These are phyloP conservation scores for Tachina lurida DNA, from an alignment of 2,888 invertebrate species.

Conservation along the genomic window DNA sequence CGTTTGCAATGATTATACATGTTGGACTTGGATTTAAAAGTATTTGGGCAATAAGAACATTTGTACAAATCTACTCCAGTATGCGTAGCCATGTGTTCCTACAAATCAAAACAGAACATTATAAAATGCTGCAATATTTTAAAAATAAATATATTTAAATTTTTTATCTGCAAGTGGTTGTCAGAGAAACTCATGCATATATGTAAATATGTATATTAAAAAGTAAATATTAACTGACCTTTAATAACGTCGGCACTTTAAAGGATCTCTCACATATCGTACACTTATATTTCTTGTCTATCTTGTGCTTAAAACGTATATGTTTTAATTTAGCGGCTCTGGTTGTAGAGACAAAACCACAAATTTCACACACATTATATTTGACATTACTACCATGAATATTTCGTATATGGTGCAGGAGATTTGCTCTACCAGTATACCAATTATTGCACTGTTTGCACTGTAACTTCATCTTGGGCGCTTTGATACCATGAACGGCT, in stretches of 20 bases:
- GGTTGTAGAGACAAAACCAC: conserved; percentile 66
- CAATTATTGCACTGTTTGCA: conserved; percentile 54
- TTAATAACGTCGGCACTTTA: conserved; percentile 60
- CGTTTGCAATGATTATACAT: conserved; percentile 80
- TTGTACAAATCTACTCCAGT: conserved; percentile 79
- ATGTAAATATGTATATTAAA: not conserved
- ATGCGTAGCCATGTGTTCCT: conserved; percentile 81
- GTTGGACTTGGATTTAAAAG: conserved; percentile 80
- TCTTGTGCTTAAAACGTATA: conserved; percentile 67
- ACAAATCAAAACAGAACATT: not conserved
- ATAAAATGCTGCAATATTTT: not conserved
- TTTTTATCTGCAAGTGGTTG: too few species aligned
- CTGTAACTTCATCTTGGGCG: conserved; percentile 28
- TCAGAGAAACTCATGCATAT: not conserved
- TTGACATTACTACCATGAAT: conserved; percentile 47
- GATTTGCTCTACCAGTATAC: conserved; percentile 34
- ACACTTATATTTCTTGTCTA: conserved; percentile 68
- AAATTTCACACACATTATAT: conserved; percentile 62
- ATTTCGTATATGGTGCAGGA: conserved; percentile 53
- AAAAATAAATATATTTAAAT: not conserved
- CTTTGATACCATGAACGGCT: conserved; percentile 54
- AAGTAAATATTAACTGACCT: conserved; percentile 60
- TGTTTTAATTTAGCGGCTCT: conserved; percentile 52
- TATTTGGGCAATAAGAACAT: conserved; percentile 79
- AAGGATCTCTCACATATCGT: conserved; percentile 65